A percentile compares a stretch with the other conserved stretches of the same genome.
phyloP scores from a whole-genome alignment of 2,888 invertebrate genomes.

The Acanthosepion esculentum region DNA sequence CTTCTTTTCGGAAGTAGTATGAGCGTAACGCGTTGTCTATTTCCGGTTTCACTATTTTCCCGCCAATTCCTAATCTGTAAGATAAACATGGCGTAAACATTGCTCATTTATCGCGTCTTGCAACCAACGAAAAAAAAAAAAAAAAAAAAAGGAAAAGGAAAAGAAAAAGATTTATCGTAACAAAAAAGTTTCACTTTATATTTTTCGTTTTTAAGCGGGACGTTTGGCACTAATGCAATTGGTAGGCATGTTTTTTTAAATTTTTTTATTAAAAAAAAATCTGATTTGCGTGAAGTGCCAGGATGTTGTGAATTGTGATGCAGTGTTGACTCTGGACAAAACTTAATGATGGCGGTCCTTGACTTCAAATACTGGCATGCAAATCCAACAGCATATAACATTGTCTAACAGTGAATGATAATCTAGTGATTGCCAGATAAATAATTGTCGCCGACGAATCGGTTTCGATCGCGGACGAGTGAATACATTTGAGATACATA shows the following conservation, averaged over 20 bases:
- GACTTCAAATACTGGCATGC: neutral
- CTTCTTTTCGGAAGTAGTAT: neutral
- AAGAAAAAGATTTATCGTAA: too few relatives aligned
- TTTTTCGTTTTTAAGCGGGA: neutral
- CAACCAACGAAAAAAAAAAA: too few relatives aligned
- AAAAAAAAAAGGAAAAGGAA: too few relatives aligned
- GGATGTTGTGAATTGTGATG: neutral
- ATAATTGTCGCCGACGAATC: too few relatives aligned
- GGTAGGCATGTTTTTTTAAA: neutral
- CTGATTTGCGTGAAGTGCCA: neutral
- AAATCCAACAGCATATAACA: too few relatives aligned
- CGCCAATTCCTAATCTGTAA: neutral
- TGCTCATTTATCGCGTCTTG: neutral
- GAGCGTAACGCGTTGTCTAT: neutral
- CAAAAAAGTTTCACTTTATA: neutral
- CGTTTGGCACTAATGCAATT: too few relatives aligned
- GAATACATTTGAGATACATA: too few relatives aligned
- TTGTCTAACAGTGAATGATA: too few relatives aligned
- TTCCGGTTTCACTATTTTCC: neutral
- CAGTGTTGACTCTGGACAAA: neutral
- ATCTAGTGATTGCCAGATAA: too few relatives aligned
- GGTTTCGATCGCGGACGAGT: too few relatives aligned
- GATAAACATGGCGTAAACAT: neutral
- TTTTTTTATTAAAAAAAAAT: neutral
- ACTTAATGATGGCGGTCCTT: neutral